A percentile compares a stretch with the other conserved stretches of the same genome.
Conservation (phyloP, 2,797 vertebrate species). For the Acrossocheilus wenchowensis region DNA sequence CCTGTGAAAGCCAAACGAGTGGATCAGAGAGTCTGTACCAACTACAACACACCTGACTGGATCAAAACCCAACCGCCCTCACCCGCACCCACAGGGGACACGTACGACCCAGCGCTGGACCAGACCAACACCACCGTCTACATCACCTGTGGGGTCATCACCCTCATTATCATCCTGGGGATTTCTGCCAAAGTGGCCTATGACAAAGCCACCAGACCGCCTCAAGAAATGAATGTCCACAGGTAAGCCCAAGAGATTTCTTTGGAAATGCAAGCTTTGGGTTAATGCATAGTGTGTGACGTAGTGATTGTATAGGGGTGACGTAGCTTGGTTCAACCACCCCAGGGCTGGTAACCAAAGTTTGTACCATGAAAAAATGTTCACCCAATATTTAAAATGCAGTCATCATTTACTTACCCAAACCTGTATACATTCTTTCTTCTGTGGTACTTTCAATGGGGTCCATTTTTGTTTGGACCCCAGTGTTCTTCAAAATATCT, state of each 20-base stretch:
- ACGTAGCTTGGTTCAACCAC: neutral
- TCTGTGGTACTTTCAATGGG: neutral
- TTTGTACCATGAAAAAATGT: too few relatives aligned
- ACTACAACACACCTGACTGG: slow-evolving; percentile 94
- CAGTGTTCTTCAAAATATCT: too few relatives aligned
- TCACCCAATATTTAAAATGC: neutral
- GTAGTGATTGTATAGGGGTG: neutral
- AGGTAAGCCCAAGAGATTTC: slow-evolving; percentile 78
- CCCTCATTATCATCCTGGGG: slow-evolving; percentile 90
- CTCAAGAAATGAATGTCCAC: slow-evolving; percentile 99
- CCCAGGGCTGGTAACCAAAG: neutral
- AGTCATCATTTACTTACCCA: neutral
- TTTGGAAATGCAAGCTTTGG: neutral
- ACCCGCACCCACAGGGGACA: slow-evolving; percentile 84
- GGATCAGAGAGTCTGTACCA: slow-evolving; percentile 92
- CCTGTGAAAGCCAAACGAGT: slow-evolving; percentile 92
- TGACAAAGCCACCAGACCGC: slow-evolving; percentile 93
- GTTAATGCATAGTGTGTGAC: neutral
- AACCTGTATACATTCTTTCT: neutral
- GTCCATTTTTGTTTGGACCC: too few relatives aligned
- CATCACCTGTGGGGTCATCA: slow-evolving; percentile 94
- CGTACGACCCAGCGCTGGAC: slow-evolving; percentile 94
- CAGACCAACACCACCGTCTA: slow-evolving; percentile 97
- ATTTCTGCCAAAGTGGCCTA: slow-evolving; percentile 96
- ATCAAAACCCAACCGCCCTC: slow-evolving; percentile 86